phyloP scores from a whole-genome alignment of 2,888 invertebrate species.

The Heterodera filipjevi region DNA sequence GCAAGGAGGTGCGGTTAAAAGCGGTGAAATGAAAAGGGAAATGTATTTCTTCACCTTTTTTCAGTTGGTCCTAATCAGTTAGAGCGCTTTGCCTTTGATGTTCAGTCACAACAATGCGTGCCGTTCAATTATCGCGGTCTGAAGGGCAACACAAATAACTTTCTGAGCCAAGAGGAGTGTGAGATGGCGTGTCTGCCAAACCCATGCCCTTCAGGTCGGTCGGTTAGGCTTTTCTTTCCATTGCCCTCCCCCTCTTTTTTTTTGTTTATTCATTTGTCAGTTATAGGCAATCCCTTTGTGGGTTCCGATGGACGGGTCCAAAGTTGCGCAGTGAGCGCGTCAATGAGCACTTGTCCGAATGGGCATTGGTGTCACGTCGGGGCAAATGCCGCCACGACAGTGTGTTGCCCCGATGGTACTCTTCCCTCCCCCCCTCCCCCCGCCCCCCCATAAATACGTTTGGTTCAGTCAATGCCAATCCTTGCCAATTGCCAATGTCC shows the following conservation, averaged over 20 bases:
- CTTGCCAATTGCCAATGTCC: constrained; percentile 63
- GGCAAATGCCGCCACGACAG: constrained; percentile 55
- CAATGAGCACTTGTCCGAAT: constrained; percentile 60
- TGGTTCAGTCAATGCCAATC: constrained; percentile 53
- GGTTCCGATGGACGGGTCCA: constrained; percentile 61
- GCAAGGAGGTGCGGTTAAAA: constrained; percentile 8
- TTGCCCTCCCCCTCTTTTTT: background rate
- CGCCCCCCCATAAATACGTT: background rate
- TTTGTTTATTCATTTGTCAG: constrained; percentile 11
- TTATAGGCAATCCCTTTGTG: constrained; percentile 59
- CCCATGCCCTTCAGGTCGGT: constrained; percentile 41
- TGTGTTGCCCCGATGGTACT: constrained; percentile 61
- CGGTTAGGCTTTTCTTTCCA: background rate
- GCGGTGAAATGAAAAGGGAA: background rate
- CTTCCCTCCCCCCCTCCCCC: background rate
- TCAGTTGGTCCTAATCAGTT: constrained; percentile 49
- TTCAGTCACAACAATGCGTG: constrained; percentile 53
- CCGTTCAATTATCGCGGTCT: constrained; percentile 57
- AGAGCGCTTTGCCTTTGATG: constrained; percentile 60
- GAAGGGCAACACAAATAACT: constrained; percentile 52
- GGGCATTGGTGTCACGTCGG: constrained; percentile 65
- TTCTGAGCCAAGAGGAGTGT: constrained; percentile 43
- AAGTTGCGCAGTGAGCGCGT: constrained; percentile 59
- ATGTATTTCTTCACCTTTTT: constrained; percentile 40
- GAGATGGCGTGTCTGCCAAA: constrained; percentile 41